Evolutionary conservation across 2,797 vertebrate species (phyloP).

Genomic region (Huso huso): DNA sequence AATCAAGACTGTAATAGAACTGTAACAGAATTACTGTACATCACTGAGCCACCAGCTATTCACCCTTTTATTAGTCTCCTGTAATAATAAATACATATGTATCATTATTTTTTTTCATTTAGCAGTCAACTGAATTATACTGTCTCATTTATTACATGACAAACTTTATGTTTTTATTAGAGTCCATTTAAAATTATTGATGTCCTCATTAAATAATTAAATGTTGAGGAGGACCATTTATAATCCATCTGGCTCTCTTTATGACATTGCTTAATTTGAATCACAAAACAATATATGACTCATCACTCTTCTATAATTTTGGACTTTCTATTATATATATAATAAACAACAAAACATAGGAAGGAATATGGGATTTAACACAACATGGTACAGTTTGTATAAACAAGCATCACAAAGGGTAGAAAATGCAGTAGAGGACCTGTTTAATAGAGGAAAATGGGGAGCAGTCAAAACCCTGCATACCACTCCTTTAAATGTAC

Average conservation of each 20-base stretch:
- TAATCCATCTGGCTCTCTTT: conserved; percentile 41
- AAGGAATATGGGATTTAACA: too few relatives aligned
- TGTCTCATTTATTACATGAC: neutral
- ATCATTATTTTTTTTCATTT: neutral
- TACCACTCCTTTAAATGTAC: too few relatives aligned
- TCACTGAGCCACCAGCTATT: neutral
- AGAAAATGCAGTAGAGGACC: too few relatives aligned
- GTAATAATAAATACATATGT: neutral
- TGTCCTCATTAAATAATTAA: conserved; percentile 41
- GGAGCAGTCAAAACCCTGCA: too few relatives aligned
- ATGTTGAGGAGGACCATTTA: conserved; percentile 50
- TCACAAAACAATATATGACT: conserved; percentile 2
- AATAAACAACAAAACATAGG: too few relatives aligned
- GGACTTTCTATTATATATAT: neutral
- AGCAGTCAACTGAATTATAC: neutral
- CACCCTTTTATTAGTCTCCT: neutral
- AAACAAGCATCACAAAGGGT: too few relatives aligned
- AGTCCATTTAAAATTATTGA: conserved; percentile 41
- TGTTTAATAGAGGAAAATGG: too few relatives aligned
- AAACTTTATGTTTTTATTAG: conserved; percentile 29
- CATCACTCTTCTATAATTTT: neutral
- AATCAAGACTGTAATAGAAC: neutral
- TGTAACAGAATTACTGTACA: neutral
- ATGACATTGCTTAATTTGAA: conserved; percentile 13
- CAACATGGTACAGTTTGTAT: too few relatives aligned